Evolutionary conservation across 2,888 invertebrate genomes (phyloP), one percentile per base, ranked within the genome.

Genomic region (Parnassius smintheus): DNA sequence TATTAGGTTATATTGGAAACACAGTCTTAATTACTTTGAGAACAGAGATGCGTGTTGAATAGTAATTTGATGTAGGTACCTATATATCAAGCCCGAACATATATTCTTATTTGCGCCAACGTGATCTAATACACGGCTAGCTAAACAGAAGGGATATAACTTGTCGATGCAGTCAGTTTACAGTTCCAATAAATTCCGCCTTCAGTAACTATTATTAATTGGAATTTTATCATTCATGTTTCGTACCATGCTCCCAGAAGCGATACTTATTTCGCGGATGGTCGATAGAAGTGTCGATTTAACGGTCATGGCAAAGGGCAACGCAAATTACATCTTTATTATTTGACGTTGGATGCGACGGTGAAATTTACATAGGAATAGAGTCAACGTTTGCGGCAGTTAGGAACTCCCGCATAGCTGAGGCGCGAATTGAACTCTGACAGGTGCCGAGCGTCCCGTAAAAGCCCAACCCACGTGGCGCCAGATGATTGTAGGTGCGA

Each of bases 281-380:
- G 71, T 67, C 70, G 65, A 68, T 61, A 66, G 44, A 44, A 70
- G 68, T 72, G 74, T 71, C 72, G 72, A 76, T 78, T 80, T 76
- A 76, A 73, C 67, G 69, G 70, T 76, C 77, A 83, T 85, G 81
- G 80, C 81, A 80, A 77, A 75, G 80, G 80, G 80, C 81, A 83
- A 87, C 88, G 88, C 87, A 89, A 88, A 91, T 90, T 81, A 79
- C 70, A 75, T 71, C 79, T 80, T 79, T 80, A 88, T 86, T 89
- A 88, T 86, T 82, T 79, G 76, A 72, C 78, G 79, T 80, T 80
- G 83, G 80, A 82, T 85, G 82, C 82, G 76, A 75, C 75, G 68
- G 66, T 66, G 74, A 74, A 81, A 91, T 91, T 91, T 85, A 88
- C 91, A 91, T 90, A 90, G 89, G 83, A 90, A 90, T 89, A 80